phyloP scores from a whole-genome alignment of 37 sponge, comb jelly and placozoan species.

The Dysidea cf. avara region DNA sequence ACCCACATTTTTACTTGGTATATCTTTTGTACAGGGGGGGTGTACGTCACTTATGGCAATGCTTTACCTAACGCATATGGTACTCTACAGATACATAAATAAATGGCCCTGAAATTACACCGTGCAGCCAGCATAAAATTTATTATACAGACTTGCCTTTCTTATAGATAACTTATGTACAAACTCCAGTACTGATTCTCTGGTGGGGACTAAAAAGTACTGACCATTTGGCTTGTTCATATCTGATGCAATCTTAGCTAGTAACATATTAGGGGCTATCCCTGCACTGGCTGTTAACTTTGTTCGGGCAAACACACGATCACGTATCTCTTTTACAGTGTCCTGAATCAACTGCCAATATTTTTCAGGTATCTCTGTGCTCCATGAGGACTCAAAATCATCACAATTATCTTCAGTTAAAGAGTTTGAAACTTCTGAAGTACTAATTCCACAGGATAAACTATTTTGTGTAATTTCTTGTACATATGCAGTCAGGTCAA shows the following conservation, averaged over 20 bases:
- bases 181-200: constrained; percentile 80
- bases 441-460: not conserved
- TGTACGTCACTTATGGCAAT: not conserved
- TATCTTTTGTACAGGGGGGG: too few species aligned
- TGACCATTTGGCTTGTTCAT: constrained; percentile 97
- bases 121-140: too few species aligned
- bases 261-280: constrained; percentile 86
- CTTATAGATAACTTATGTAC: constrained; percentile 78
- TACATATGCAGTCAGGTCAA: constrained; percentile 80
- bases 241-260: constrained; percentile 94
- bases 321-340: constrained; percentile 78
- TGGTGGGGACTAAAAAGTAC: constrained; percentile 56
- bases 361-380: too few species aligned
- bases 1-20: too few species aligned
- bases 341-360: constrained; percentile 55
- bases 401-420: not conserved
- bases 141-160: constrained; percentile 75
- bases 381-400: not conserved
- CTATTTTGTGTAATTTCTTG: not conserved
- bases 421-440: not conserved
- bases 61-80: too few species aligned
- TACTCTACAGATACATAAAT: not conserved
- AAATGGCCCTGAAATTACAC: not conserved
- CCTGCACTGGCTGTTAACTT: constrained; percentile 97
- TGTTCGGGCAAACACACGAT: constrained; percentile 39